phyloP scores from a whole-genome alignment of 2,888 invertebrate species.

The Tanytarsus gracilentus region DNA sequence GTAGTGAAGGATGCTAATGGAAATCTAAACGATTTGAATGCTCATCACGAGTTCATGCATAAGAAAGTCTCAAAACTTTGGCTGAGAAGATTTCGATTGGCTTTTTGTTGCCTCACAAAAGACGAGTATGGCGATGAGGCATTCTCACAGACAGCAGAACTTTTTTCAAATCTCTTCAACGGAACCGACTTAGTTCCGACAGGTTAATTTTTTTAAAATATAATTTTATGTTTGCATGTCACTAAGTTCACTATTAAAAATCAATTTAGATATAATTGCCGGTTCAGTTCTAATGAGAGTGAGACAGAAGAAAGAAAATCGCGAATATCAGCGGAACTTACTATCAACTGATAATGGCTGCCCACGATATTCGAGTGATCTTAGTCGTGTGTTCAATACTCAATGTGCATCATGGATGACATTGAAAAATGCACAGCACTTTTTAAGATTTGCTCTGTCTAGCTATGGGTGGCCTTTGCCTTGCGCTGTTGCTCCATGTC shows the following conservation, averaged over 20 bases:
- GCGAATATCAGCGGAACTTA: conserved; percentile 59
- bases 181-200: conserved; percentile 81
- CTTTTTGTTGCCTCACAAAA: conserved; percentile 60
- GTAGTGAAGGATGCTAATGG: conserved; percentile 29
- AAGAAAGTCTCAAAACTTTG: conserved; percentile 54
- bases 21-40: conserved; percentile 13
- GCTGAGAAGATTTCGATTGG: conserved; percentile 65
- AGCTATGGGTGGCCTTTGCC: conserved; percentile 86
- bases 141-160: conserved; percentile 69
- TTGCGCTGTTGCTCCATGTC: conserved; percentile 63
- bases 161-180: conserved; percentile 69
- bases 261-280: conserved; percentile 60
- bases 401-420: conserved; percentile 73
- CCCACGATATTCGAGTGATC: conserved; percentile 38
- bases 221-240: background rate
- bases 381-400: conserved; percentile 50
- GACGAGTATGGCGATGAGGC: conserved; percentile 70
- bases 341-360: conserved; percentile 48
- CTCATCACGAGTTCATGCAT: conserved; percentile 8
- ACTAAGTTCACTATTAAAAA: background rate
- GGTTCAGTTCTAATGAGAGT: conserved; percentile 73
- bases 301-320: conserved; percentile 63
- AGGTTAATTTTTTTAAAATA: background rate
- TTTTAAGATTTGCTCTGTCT: conserved; percentile 68
- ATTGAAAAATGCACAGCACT: conserved; percentile 63